Evolutionary conservation across 2,888 invertebrate species (phyloP).

Genomic region (Sarcophaga carnaria): DNA sequence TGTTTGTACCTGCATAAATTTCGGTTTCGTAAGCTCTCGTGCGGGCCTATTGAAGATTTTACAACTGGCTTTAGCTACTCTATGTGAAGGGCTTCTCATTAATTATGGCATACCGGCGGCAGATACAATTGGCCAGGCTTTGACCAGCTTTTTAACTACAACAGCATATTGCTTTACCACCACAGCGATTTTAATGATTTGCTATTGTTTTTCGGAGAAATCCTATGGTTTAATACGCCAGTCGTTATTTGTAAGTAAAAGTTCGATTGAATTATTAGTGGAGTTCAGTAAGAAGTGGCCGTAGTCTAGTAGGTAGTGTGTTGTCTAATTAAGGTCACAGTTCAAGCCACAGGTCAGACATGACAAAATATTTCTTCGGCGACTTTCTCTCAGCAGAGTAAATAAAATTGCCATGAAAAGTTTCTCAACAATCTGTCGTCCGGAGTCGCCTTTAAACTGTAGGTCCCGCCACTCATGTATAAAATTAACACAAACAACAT

Average conservation of each 20-base stretch:
- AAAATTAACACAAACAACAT: too few relatives aligned
- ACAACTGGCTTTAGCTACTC: conserved; percentile 89
- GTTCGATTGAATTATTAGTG: not conserved
- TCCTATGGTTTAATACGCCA: conserved; percentile 89
- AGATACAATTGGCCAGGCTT: conserved; percentile 88
- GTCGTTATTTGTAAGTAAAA: conserved; percentile 90
- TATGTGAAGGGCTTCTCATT: conserved; percentile 91
- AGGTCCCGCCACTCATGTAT: too few relatives aligned
- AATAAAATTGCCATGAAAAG: too few relatives aligned
- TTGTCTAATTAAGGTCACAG: too few relatives aligned
- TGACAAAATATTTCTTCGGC: too few relatives aligned
- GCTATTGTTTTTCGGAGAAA: conserved; percentile 90
- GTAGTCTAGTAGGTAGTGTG: too few relatives aligned
- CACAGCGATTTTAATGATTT: conserved; percentile 87
- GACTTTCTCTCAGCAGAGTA: too few relatives aligned
- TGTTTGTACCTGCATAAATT: conserved; percentile 90
- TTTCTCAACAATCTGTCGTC: too few relatives aligned
- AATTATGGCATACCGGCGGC: conserved; percentile 90
- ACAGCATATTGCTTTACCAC: conserved; percentile 91
- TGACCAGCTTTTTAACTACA: conserved; percentile 91
- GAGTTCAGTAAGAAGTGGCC: too few relatives aligned
- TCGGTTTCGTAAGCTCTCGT: conserved; percentile 88
- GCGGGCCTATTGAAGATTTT: conserved; percentile 89
- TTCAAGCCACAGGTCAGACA: too few relatives aligned
- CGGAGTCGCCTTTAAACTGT: too few relatives aligned